Evolutionary conservation across 2,113 vertebrate species (phyloP).

Genomic region (Pollachius pollachius): DNA sequence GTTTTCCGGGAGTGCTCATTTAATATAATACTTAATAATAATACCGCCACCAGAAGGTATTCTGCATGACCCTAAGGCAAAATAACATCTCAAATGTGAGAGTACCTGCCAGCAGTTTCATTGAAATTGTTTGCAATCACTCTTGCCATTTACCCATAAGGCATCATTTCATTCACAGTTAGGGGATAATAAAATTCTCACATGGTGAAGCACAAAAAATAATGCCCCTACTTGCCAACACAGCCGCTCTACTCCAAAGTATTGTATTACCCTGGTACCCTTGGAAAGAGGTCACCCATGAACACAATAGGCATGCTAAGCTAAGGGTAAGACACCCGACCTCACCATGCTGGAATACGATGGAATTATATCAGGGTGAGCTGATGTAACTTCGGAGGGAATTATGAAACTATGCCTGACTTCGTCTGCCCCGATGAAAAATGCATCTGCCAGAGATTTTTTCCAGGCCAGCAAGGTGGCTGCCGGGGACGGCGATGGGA

Average conservation of each 20-base stretch:
- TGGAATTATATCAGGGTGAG: conserved; percentile 65
- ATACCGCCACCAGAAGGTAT: background rate
- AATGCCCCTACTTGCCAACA: conserved; percentile 5
- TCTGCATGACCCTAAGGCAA: background rate
- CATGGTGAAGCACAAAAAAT: background rate
- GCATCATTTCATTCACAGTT: background rate
- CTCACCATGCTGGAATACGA: conserved; percentile 42
- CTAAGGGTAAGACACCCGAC: conserved; percentile 35
- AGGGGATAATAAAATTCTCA: background rate
- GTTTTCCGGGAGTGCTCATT: no score
- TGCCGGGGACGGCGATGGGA: conserved; percentile 22
- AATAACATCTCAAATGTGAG: background rate
- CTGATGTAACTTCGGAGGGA: conserved; percentile 67
- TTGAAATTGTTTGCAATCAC: background rate
- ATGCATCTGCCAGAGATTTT: conserved; percentile 63
- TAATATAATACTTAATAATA: no score
- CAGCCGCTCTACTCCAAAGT: conserved; percentile 14
- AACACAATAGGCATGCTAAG: conserved; percentile 27
- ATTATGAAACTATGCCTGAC: conserved; percentile 71
- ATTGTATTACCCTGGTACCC: conserved; percentile 4
- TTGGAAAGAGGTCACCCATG: conserved; percentile 9
- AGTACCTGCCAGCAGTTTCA: background rate
- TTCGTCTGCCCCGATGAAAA: conserved; percentile 75
- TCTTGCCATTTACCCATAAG: background rate
- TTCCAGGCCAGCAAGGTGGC: conserved; percentile 47